Evolutionary conservation across 2,113 vertebrate genomes (phyloP).

Genomic region (Ondatra zibethicus): DNA sequence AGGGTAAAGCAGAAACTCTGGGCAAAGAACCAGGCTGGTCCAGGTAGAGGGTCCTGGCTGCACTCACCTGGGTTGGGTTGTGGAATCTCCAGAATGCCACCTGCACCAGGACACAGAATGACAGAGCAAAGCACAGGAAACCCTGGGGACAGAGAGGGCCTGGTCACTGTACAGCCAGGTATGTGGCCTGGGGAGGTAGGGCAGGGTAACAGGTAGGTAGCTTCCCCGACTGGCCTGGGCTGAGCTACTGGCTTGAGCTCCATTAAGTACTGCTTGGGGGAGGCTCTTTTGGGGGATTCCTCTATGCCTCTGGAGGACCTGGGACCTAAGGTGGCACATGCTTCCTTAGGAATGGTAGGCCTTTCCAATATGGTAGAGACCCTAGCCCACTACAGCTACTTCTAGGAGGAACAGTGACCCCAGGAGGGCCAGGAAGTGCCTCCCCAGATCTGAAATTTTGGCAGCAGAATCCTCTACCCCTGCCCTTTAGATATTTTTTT

Average conservation of each 20-base stretch:
- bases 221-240: neutral
- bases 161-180: neutral
- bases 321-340: too few relatives aligned
- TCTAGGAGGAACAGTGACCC: neutral
- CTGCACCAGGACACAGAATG: conserved; percentile 80
- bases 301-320: neutral
- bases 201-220: neutral
- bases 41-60: neutral
- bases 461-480: neutral
- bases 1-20: neutral
- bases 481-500: neutral
- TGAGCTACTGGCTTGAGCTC: neutral
- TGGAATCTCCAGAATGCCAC: conserved; percentile 82
- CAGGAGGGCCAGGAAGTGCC: neutral
- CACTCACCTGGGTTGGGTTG: conserved; percentile 81
- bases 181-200: neutral
- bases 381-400: too few relatives aligned
- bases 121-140: conserved; percentile 86
- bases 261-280: neutral
- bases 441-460: neutral
- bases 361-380: neutral
- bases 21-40: too few relatives aligned
- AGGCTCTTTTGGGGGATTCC: accelerated
- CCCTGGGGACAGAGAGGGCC: conserved; percentile 74
- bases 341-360: too few relatives aligned